Evolutionary conservation across 2,113 vertebrate species (phyloP).

Genomic region (Misgurnus anguillicaudatus): DNA sequence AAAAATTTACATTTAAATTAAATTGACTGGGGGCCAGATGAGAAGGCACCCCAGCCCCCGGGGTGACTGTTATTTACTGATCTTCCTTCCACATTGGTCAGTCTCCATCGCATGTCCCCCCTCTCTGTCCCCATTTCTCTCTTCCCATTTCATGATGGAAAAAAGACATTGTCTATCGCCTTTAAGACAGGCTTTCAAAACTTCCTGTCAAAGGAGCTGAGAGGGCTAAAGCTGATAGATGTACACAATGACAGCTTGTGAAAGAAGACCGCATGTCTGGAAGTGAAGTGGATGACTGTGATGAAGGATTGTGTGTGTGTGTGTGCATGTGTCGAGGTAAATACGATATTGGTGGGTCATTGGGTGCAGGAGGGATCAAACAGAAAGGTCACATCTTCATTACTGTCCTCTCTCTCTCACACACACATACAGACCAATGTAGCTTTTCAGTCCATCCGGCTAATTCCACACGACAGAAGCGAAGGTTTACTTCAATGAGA

Average conservation of each 20-base stretch:
- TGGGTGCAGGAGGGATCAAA: slow-evolving; percentile 11
- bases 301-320: slow-evolving; percentile 1
- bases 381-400: slow-evolving; percentile 39
- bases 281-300: slow-evolving; percentile 1
- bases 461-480: slow-evolving; percentile 35
- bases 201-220: slow-evolving; percentile 21
- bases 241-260: slow-evolving; percentile 1
- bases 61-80: slow-evolving; percentile 56
- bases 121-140: not conserved
- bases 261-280: not conserved
- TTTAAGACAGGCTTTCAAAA: too few species aligned
- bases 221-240: not conserved
- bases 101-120: not conserved
- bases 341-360: not conserved
- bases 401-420: not conserved
- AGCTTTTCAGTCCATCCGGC: slow-evolving; percentile 12
- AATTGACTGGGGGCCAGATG: slow-evolving; percentile 58
- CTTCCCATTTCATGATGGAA: not conserved
- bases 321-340: not conserved
- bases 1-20: slow-evolving; percentile 62
- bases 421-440: not conserved
- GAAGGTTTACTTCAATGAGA: slow-evolving; percentile 42
- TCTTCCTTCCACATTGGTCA: slow-evolving; percentile 34
- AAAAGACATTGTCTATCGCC: too few species aligned
- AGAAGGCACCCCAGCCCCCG: slow-evolving; percentile 36